phyloP scores from a whole-genome alignment of 2,888 invertebrate species.

The Drosophila lacicola region DNA sequence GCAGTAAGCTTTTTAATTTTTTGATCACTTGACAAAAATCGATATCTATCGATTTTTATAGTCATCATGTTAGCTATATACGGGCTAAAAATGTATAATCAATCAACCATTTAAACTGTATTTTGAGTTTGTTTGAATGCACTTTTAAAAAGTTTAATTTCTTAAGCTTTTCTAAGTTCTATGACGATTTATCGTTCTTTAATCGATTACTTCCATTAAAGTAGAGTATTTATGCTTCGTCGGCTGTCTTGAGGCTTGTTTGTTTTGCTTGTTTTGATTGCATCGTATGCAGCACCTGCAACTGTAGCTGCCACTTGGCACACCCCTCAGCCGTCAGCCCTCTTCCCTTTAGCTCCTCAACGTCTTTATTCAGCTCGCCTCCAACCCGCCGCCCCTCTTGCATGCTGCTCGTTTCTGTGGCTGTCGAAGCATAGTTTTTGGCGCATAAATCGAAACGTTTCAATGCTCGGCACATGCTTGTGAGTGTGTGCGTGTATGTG shows the following conservation, averaged over 20 bases:
- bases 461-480: slow-evolving; percentile 68
- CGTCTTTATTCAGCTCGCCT: slow-evolving; percentile 27
- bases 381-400: slow-evolving; percentile 13
- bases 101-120: too few species aligned
- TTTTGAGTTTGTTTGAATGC: too few species aligned
- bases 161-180: background rate
- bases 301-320: slow-evolving; percentile 32
- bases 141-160: too few species aligned
- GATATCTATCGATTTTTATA: too few species aligned
- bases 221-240: slow-evolving; percentile 52
- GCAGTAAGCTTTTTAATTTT: too few species aligned
- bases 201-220: background rate
- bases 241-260: slow-evolving; percentile 5
- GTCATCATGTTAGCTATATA: too few species aligned
- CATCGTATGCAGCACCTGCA: slow-evolving; percentile 71
- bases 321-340: background rate
- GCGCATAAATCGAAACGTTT: slow-evolving; percentile 81
- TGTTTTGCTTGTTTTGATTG: slow-evolving; percentile 70
- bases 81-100: too few species aligned
- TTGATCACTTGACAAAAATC: too few species aligned
- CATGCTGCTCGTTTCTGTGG: slow-evolving; percentile 74
- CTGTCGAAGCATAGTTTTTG: slow-evolving; percentile 83
- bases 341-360: background rate
- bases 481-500: slow-evolving; percentile 13
- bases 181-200: background rate